A percentile compares a stretch with the other conserved stretches of the same genome.
Evolutionary conservation across 1,140 invertebrate genomes (phyloP).

Genomic region (Caenorhabditis briggsae): DNA sequence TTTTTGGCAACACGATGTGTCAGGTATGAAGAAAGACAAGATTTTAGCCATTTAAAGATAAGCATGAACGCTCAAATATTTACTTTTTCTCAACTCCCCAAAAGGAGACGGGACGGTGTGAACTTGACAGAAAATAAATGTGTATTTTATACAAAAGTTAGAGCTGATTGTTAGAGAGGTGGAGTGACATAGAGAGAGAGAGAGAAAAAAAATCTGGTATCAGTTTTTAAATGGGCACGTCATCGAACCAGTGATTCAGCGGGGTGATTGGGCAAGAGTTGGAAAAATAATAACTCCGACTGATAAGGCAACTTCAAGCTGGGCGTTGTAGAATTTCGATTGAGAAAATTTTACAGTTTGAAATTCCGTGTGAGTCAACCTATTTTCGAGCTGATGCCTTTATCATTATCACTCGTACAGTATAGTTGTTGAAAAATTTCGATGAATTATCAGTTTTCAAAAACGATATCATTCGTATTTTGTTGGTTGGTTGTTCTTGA

Average conservation of each 20-base stretch:
- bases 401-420: constrained; percentile 11
- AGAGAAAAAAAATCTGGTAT: background rate
- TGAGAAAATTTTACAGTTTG: background rate
- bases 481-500: background rate
- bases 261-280: background rate
- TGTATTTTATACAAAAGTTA: constrained; percentile 34
- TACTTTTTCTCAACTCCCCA: background rate
- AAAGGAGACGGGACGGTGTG: constrained; percentile 26
- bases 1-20: constrained; percentile 31
- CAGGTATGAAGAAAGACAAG: background rate
- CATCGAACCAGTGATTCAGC: constrained; percentile 41
- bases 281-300: background rate
- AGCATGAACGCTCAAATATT: constrained; percentile 50
- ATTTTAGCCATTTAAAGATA: constrained; percentile 22
- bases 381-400: background rate
- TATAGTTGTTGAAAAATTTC: constrained; percentile 16
- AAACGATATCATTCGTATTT: constrained; percentile 35
- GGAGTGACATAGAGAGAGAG: background rate
- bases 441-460: constrained; percentile 32
- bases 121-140: constrained; percentile 36
- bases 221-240: constrained; percentile 20
- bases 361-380: too few relatives aligned
- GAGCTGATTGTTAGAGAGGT: background rate
- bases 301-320: constrained; percentile 2
- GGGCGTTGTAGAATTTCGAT: constrained; percentile 30